A percentile compares a stretch with the other conserved stretches of the same genome.
Evolutionary conservation across 2,888 invertebrate genomes (phyloP).

Genomic region (Zeuzera pyrina): DNA sequence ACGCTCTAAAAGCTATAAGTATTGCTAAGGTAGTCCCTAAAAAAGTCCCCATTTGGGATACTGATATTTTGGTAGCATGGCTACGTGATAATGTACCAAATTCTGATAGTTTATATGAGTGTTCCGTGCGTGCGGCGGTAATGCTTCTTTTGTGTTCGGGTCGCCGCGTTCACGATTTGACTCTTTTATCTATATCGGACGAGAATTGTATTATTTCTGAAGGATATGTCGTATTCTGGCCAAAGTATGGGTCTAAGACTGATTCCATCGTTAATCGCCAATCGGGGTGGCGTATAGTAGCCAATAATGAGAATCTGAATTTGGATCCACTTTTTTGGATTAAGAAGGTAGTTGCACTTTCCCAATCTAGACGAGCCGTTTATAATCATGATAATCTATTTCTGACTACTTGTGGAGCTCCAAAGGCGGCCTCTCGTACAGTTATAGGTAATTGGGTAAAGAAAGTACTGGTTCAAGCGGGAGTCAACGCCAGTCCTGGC

Average conservation of each 20-base stretch:
- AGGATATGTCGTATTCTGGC: no score
- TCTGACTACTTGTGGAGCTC: not conserved
- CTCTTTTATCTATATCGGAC: not conserved
- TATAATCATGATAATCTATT: slow-evolving; percentile 1
- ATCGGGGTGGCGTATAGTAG: not conserved
- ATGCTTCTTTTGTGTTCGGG: slow-evolving; percentile 6
- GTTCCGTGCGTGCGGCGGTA: slow-evolving; percentile 2
- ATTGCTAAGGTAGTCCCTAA: no score
- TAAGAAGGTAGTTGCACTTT: not conserved
- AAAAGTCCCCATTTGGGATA: no score
- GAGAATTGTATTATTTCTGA: no score
- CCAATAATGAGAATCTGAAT: not conserved
- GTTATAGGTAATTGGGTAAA: slow-evolving; percentile 1
- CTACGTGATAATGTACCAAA: no score
- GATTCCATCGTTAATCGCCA: not conserved
- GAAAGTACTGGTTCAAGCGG: not conserved
- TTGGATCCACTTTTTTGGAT: slow-evolving; percentile 1
- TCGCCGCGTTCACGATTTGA: not conserved
- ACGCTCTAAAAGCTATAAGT: no score
- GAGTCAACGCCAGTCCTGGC: slow-evolving; percentile 1
- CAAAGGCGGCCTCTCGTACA: slow-evolving; percentile 1
- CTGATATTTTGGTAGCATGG: no score
- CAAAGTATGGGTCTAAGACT: not conserved
- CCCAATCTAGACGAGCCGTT: no score
- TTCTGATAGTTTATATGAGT: no score